Evolutionary conservation across 2,113 vertebrate genomes (phyloP).

Genomic region (Tupaia tana): DNA sequence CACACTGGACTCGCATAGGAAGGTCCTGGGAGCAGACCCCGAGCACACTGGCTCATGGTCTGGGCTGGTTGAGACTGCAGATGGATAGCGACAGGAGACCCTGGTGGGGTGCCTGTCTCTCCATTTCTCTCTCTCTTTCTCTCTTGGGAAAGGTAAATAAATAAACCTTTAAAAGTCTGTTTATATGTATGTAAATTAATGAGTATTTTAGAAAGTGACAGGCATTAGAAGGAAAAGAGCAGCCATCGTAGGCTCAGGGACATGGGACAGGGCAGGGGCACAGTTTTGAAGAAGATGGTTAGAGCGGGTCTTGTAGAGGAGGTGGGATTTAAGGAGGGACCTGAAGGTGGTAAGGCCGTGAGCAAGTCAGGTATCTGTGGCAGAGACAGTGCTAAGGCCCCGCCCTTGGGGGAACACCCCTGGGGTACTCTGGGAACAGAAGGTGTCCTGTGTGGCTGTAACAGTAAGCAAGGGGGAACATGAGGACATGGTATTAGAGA

Average conservation of each 20-base stretch:
- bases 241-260: too few species aligned
- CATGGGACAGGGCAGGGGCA: too few species aligned
- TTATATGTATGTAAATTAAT: not conserved
- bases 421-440: not conserved
- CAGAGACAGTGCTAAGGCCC: not conserved
- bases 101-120: too few species aligned
- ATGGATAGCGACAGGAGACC: too few species aligned
- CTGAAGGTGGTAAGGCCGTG: not conserved
- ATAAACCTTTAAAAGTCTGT: too few species aligned
- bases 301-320: not conserved
- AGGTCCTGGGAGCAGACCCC: too few species aligned
- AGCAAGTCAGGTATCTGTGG: not conserved
- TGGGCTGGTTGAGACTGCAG: too few species aligned
- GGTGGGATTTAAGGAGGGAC: not conserved
- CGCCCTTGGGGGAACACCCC: not conserved
- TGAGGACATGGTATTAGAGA: rapidly evolving
- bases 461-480: not conserved
- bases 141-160: too few species aligned
- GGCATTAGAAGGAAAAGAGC: not conserved
- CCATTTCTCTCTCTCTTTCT: too few species aligned
- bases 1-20: too few species aligned
- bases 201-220: not conserved
- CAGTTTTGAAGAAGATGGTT: not conserved
- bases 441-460: not conserved
- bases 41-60: too few species aligned